Evolutionary conservation across 2,113 vertebrate species (phyloP).

Genomic region (Corythornis cristatus): DNA sequence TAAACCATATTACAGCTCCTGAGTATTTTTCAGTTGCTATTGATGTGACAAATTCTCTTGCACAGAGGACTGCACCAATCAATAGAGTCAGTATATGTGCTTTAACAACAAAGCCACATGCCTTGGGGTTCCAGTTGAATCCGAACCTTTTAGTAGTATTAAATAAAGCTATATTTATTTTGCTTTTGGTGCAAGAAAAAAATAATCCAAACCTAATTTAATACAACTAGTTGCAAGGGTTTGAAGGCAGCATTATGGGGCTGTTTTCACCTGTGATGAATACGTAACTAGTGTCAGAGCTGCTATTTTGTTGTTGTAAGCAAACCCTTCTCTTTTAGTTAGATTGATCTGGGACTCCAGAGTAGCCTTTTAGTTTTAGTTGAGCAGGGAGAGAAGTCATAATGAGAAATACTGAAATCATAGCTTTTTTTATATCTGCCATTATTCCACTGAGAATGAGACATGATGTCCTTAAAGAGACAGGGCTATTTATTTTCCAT

Average conservation of each 20-base stretch:
- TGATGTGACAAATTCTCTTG: conserved; percentile 76
- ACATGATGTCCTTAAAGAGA: conserved; percentile 55
- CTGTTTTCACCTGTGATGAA: conserved; percentile 45
- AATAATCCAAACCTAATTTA: conserved; percentile 58
- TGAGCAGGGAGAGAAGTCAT: conserved; percentile 50
- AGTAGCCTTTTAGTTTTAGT: conserved; percentile 64
- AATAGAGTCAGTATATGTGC: conserved; percentile 70
- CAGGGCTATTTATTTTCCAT: conserved; percentile 60
- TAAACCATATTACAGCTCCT: conserved; percentile 66
- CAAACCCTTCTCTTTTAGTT: conserved; percentile 46
- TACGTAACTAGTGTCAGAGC: conserved; percentile 62
- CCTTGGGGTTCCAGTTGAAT: conserved; percentile 74
- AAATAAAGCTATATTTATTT: conserved; percentile 80
- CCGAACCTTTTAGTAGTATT: conserved; percentile 72
- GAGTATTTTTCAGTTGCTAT: conserved; percentile 73
- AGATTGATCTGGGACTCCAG: conserved; percentile 61
- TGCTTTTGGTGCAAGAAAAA: conserved; percentile 72
- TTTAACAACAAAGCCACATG: conserved; percentile 65
- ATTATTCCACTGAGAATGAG: conserved; percentile 50
- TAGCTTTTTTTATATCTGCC: conserved; percentile 59
- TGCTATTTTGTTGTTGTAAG: conserved; percentile 60
- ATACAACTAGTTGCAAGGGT: conserved; percentile 68
- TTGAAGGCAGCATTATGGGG: conserved; percentile 65
- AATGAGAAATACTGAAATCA: conserved; percentile 65
- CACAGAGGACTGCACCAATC: conserved; percentile 73